A percentile compares a stretch with the other conserved stretches of the same genome.
phyloP scores from a whole-genome alignment of 2,113 vertebrate species.

The Dipodomys merriami region DNA sequence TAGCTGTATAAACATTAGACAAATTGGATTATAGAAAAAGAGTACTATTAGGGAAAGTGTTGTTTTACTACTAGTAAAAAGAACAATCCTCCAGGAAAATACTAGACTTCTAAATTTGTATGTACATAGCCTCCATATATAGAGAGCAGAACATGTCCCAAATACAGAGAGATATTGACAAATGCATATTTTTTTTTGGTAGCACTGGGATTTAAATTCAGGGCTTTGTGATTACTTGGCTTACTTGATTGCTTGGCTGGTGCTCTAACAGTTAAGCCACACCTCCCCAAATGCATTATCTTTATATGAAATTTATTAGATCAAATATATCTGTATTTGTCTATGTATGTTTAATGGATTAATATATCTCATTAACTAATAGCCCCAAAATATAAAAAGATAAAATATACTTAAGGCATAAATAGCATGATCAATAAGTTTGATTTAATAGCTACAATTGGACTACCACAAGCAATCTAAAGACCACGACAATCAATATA shows the following conservation, averaged over 20 bases:
- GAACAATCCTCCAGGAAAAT: not conserved
- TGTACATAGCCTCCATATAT: not conserved
- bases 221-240: too few species aligned
- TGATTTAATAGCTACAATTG: not conserved
- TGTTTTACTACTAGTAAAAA: conserved; percentile 25
- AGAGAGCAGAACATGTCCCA: not conserved
- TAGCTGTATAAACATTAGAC: not conserved
- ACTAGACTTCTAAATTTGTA: conserved; percentile 15
- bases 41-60: not conserved
- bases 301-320: not conserved
- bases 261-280: too few species aligned
- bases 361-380: conserved; percentile 20
- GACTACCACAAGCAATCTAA: not conserved
- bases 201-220: too few species aligned
- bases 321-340: too few species aligned
- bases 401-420: not conserved
- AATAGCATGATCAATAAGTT: not conserved
- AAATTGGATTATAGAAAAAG: conserved; percentile 31
- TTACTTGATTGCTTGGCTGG: too few species aligned
- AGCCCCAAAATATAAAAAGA: conserved; percentile 26
- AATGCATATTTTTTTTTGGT: not conserved
- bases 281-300: not conserved
- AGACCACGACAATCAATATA: too few species aligned
- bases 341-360: not conserved
- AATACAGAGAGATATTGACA: conserved; percentile 2